phyloP scores from a whole-genome alignment of 2,888 invertebrate genomes.

The Tromatobia lineatoria region DNA sequence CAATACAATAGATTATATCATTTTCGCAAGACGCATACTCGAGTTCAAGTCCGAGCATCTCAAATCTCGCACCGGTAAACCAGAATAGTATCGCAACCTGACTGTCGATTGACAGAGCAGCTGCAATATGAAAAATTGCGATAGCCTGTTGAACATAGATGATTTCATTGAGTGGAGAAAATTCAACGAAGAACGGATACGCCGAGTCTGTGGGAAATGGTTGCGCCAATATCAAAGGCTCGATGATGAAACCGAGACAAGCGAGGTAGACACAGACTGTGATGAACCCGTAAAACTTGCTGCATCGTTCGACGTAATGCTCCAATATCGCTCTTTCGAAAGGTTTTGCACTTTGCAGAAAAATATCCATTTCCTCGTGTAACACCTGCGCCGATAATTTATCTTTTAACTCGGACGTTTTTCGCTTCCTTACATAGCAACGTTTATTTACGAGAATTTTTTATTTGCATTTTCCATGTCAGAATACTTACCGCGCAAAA shows the following conservation, averaged over 20 bases:
- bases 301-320: constrained; percentile 74
- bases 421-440: not conserved
- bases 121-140: constrained; percentile 73
- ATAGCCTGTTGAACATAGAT: constrained; percentile 75
- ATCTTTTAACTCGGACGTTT: not conserved
- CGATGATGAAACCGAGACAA: constrained; percentile 69
- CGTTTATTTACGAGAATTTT: too few species aligned
- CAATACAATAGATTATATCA: constrained; percentile 71
- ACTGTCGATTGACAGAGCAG: constrained; percentile 72
- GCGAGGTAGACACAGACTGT: constrained; percentile 69
- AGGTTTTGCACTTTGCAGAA: constrained; percentile 58
- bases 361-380: constrained; percentile 64
- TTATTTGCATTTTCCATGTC: too few species aligned
- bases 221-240: constrained; percentile 74
- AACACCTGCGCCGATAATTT: constrained; percentile 38
- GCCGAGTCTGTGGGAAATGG: constrained; percentile 76
- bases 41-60: constrained; percentile 74
- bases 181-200: constrained; percentile 78
- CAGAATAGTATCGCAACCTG: constrained; percentile 76
- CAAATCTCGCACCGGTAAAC: constrained; percentile 75
- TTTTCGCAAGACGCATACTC: constrained; percentile 28
- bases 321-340: constrained; percentile 71
- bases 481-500: too few species aligned
- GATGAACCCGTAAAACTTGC: constrained; percentile 71
- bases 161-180: constrained; percentile 57